Conservation (phyloP, 1,140 invertebrate species). For the Oedothorax gibbosus region DNA sequence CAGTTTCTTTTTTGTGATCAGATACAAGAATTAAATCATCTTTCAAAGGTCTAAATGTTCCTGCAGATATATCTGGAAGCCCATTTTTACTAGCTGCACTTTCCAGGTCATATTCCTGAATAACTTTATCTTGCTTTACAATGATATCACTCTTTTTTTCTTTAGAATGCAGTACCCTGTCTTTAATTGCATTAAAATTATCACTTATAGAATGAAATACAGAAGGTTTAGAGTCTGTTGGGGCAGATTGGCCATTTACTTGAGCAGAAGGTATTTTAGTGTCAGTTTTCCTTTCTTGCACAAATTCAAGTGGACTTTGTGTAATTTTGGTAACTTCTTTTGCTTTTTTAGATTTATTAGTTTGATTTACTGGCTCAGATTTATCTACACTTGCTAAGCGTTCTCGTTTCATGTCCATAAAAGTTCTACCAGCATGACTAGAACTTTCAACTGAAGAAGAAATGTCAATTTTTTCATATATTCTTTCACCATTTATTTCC, state of each 20-base stretch:
- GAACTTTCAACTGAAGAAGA: neutral
- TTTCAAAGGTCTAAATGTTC: constrained; percentile 28
- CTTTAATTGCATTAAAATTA: constrained; percentile 36
- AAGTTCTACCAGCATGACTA: neutral
- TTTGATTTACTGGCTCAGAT: neutral
- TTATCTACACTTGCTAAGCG: neutral
- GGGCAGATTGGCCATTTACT: constrained; percentile 2
- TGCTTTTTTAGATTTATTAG: neutral
- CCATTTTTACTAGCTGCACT: constrained; percentile 26
- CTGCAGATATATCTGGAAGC: neutral
- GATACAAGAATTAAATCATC: constrained; percentile 15
- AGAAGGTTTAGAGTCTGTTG: constrained; percentile 20
- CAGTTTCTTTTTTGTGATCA: neutral
- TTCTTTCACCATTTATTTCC: neutral
- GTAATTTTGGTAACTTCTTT: constrained; percentile 8
- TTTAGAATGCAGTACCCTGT: constrained; percentile 35
- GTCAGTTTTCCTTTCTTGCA: constrained; percentile 2
- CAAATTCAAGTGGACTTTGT: neutral
- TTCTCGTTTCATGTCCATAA: neutral
- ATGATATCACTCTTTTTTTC: constrained; percentile 11
- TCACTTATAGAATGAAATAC: constrained; percentile 34
- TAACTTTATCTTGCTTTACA: neutral
- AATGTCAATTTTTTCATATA: constrained; percentile 28
- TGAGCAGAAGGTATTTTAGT: constrained; percentile 4
- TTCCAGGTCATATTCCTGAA: constrained; percentile 42